Evolutionary conservation across 1,140 invertebrate genomes (phyloP).

Genomic region (Aplysia californica): DNA sequence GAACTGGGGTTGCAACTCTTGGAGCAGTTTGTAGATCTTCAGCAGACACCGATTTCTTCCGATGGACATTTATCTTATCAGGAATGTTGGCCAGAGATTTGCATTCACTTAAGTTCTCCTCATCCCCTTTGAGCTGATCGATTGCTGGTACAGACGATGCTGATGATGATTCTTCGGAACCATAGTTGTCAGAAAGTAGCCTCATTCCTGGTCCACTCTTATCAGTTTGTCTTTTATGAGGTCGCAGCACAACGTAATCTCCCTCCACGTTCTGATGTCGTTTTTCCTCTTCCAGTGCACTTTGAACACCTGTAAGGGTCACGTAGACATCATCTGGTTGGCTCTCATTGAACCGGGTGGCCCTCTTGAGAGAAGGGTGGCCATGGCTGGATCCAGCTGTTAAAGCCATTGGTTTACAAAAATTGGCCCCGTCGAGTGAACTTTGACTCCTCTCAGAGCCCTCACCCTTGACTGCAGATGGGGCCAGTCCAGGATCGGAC

Average conservation of each 20-base stretch:
- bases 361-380: neutral
- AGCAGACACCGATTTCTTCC: slow-evolving; percentile 40
- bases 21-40: slow-evolving; percentile 26
- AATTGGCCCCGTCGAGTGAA: too few relatives aligned
- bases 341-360: neutral
- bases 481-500: neutral
- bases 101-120: too few relatives aligned
- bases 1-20: slow-evolving; percentile 20
- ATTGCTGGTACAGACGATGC: neutral
- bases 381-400: neutral
- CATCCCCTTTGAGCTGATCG: neutral
- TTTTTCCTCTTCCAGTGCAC: too few relatives aligned
- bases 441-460: too few relatives aligned
- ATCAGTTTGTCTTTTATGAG: neutral
- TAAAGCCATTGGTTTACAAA: too few relatives aligned
- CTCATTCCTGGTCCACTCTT: too few relatives aligned
- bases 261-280: neutral
- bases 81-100: neutral
- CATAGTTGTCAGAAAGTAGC: neutral
- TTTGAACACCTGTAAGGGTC: neutral
- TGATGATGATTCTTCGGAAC: neutral
- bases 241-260: neutral
- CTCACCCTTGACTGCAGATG: neutral
- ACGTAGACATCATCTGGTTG: neutral
- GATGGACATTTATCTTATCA: neutral